Evolutionary conservation across 1,140 invertebrate species (phyloP).

Genomic region (Lordiphosa clarofinis): DNA sequence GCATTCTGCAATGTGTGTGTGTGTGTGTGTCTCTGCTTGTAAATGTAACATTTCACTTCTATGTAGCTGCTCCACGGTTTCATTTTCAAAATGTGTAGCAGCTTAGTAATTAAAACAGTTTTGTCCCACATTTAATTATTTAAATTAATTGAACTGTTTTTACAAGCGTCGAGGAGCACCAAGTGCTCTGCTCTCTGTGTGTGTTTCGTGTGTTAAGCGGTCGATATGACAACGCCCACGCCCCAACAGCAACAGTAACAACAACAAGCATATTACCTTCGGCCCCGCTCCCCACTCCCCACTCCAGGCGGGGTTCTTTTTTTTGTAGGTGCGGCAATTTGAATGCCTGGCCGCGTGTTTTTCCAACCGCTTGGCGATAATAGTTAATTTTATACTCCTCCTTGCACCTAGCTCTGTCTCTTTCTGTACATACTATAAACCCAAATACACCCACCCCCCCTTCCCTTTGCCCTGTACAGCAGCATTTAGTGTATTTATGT

Average conservation of each 20-base stretch:
- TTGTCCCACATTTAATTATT: slow-evolving; percentile 69
- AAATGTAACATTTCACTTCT: slow-evolving; percentile 29
- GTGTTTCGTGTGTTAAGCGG: slow-evolving; percentile 59
- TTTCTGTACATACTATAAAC: slow-evolving; percentile 17
- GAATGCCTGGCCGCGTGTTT: slow-evolving; percentile 66
- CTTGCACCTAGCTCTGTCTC: slow-evolving; percentile 23
- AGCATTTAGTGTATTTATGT: slow-evolving; percentile 66
- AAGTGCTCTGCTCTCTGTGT: slow-evolving; percentile 25
- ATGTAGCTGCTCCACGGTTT: slow-evolving; percentile 13
- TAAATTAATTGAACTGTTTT: slow-evolving; percentile 77
- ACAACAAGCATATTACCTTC: slow-evolving; percentile 65
- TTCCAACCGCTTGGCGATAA: slow-evolving; percentile 75
- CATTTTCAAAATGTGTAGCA: slow-evolving; percentile 26
- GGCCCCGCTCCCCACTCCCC: neutral
- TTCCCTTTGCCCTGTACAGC: neutral
- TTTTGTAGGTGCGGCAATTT: slow-evolving; percentile 64
- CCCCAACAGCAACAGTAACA: slow-evolving; percentile 14
- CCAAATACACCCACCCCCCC: slow-evolving; percentile 2
- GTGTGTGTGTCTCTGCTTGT: slow-evolving; percentile 16
- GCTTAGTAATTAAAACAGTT: slow-evolving; percentile 69
- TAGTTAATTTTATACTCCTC: slow-evolving; percentile 66
- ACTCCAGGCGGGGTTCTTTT: slow-evolving; percentile 1
- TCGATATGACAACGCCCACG: slow-evolving; percentile 73
- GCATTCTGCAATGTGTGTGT: slow-evolving; percentile 3
- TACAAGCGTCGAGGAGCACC: slow-evolving; percentile 42